Evolutionary conservation across 92 coral and sea anemone species (phyloP).

Genomic region (Palythoa heliodiscus): DNA sequence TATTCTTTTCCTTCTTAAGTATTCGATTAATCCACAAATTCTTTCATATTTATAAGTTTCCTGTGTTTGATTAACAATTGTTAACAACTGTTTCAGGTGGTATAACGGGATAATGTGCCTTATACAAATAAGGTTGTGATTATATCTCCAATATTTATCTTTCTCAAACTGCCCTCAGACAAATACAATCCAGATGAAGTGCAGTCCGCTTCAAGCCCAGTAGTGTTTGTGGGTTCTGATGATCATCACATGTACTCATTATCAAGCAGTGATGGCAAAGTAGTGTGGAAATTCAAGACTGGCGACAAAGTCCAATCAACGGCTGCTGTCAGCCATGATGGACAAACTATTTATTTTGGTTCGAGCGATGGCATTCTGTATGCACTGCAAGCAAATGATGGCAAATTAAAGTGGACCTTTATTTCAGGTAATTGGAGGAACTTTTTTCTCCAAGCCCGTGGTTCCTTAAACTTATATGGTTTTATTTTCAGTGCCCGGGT

Average conservation of each 20-base stretch:
- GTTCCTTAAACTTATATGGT: too few species aligned
- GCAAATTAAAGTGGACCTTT: constrained; percentile 65
- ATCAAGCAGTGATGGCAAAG: constrained; percentile 52
- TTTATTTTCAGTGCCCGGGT: too few species aligned
- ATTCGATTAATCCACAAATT: too few species aligned
- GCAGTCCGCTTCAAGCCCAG: constrained; percentile 34
- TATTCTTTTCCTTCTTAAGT: too few species aligned
- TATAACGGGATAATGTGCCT: neutral
- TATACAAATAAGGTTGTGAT: too few species aligned
- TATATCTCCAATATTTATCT: neutral
- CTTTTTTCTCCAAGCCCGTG: neutral
- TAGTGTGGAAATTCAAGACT: constrained; percentile 77
- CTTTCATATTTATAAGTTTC: too few species aligned
- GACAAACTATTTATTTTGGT: constrained; percentile 72
- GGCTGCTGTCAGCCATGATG: constrained; percentile 70
- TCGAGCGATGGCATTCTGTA: constrained; percentile 70
- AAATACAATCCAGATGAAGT: constrained; percentile 4
- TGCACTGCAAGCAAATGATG: constrained; percentile 63
- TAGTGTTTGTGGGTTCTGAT: constrained; percentile 81
- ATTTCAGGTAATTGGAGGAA: constrained; percentile 3
- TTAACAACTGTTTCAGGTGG: too few species aligned
- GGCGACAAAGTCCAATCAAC: constrained; percentile 69
- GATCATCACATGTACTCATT: constrained; percentile 82
- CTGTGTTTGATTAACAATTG: too few species aligned
- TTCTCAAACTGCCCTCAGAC: neutral